phyloP scores from a whole-genome alignment of 2,888 invertebrate genomes.

The Lordiphosa andalusiaca region DNA sequence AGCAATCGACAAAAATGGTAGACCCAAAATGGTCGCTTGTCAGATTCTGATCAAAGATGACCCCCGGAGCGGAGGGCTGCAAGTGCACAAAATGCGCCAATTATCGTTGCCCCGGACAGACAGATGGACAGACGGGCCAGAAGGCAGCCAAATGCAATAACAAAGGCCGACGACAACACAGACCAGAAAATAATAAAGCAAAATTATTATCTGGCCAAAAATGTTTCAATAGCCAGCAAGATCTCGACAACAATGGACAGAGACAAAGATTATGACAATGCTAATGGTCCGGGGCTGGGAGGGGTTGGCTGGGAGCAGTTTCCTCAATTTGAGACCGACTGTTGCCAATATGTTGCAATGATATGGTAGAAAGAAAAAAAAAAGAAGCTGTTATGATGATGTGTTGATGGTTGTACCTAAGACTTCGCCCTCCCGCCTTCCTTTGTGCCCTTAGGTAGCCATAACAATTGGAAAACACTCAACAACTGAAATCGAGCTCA shows the following conservation, averaged over 20 bases:
- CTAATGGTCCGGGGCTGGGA: constrained; percentile 30
- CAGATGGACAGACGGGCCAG: constrained; percentile 6
- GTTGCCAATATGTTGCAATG: constrained; percentile 69
- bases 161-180: constrained; percentile 27
- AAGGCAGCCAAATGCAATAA: constrained; percentile 48
- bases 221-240: constrained; percentile 39
- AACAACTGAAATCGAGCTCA: constrained; percentile 65
- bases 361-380: constrained; percentile 37
- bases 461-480: constrained; percentile 67
- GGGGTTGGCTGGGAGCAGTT: constrained; percentile 9
- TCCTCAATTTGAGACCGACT: constrained; percentile 48
- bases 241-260: constrained; percentile 24
- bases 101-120: constrained; percentile 41
- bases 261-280: constrained; percentile 44
- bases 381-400: constrained; percentile 46
- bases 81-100: constrained; percentile 67
- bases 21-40: constrained; percentile 49
- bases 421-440: background rate
- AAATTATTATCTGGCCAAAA: constrained; percentile 61
- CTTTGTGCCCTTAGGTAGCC: constrained; percentile 20
- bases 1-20: constrained; percentile 38
- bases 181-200: constrained; percentile 60
- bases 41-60: constrained; percentile 53
- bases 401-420: constrained; percentile 49
- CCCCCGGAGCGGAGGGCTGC: constrained; percentile 36